Percentiles rank a stretch among this genome's conserved stretches.
These are phyloP conservation scores for Bugulina stolonifera DNA, from an alignment of 2,888 invertebrate species.

Conservation along the genomic window DNA sequence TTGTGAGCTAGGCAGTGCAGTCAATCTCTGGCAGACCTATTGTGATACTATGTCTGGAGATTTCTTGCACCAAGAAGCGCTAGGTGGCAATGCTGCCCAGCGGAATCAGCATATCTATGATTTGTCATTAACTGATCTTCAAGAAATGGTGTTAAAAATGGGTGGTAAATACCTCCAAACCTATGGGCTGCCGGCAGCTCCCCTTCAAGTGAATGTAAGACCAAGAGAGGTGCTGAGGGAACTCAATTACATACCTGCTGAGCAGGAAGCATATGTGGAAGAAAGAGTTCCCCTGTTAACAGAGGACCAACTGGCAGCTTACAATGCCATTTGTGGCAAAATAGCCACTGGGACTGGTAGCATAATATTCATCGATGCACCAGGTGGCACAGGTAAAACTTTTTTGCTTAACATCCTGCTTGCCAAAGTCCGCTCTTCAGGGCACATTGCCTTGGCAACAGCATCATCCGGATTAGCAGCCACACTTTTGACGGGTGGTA, in stretches of 20 bases:
- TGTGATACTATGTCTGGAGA: not conserved
- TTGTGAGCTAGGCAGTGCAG: not conserved
- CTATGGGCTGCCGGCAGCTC: not conserved
- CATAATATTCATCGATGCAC: slow-evolving; percentile 1
- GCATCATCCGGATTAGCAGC: too few relatives aligned
- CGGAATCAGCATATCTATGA: not conserved
- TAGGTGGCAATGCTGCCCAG: not conserved
- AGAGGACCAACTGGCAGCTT: not conserved
- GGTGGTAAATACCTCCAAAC: not conserved
- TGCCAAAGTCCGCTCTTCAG: not conserved
- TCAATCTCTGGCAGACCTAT: not conserved
- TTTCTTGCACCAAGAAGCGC: not conserved
- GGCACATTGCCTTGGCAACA: too few relatives aligned
- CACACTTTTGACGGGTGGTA: too few relatives aligned
- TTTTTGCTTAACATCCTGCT: not conserved
- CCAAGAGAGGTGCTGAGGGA: not conserved
- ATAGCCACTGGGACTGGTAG: not conserved
- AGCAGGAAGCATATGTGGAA: not conserved
- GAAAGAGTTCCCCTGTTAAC: not conserved
- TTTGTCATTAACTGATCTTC: not conserved
- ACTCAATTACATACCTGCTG: not conserved
- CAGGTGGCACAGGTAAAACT: not conserved
- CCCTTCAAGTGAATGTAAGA: not conserved
- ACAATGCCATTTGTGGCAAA: not conserved
- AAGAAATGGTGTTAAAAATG: not conserved